phyloP scores from a whole-genome alignment of 2,797 vertebrate species.

The Meda fulgida region DNA sequence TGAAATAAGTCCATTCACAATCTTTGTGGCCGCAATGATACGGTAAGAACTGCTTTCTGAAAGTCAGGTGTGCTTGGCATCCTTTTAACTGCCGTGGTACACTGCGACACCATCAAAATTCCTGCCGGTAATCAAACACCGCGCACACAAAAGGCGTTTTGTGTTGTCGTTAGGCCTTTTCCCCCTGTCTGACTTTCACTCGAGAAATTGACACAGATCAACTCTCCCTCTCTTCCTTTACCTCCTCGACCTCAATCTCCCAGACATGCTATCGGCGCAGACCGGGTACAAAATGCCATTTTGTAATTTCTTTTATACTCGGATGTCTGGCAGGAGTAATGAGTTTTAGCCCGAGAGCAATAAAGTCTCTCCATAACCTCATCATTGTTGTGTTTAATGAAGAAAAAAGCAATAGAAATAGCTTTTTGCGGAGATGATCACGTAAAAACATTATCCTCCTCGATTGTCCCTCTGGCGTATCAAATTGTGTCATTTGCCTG shows the following conservation, averaged over 20 bases:
- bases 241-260: constrained; percentile 72
- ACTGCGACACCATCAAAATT: constrained; percentile 67
- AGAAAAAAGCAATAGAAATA: constrained; percentile 60
- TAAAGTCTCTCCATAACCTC: constrained; percentile 80
- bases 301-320: constrained; percentile 80
- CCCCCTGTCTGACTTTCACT: constrained; percentile 56
- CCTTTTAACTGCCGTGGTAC: constrained; percentile 8
- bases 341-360: constrained; percentile 79
- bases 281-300: constrained; percentile 77
- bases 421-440: constrained; percentile 72
- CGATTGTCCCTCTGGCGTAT: constrained; percentile 79
- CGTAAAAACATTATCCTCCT: constrained; percentile 82
- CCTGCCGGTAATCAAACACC: constrained; percentile 73
- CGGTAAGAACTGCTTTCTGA: neutral
- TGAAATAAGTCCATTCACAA: constrained; percentile 45
- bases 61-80: constrained; percentile 45
- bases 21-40: constrained; percentile 24
- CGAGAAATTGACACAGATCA: constrained; percentile 76
- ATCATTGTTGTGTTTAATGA: constrained; percentile 80
- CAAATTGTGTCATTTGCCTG: constrained; percentile 85
- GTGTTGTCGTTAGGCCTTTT: constrained; percentile 69
- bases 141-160: constrained; percentile 69
- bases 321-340: constrained; percentile 80
- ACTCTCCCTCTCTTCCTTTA: constrained; percentile 66
- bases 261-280: constrained; percentile 76